Evolutionary conservation across 1,140 invertebrate species (phyloP).

Genomic region (Listronotus oregonensis): DNA sequence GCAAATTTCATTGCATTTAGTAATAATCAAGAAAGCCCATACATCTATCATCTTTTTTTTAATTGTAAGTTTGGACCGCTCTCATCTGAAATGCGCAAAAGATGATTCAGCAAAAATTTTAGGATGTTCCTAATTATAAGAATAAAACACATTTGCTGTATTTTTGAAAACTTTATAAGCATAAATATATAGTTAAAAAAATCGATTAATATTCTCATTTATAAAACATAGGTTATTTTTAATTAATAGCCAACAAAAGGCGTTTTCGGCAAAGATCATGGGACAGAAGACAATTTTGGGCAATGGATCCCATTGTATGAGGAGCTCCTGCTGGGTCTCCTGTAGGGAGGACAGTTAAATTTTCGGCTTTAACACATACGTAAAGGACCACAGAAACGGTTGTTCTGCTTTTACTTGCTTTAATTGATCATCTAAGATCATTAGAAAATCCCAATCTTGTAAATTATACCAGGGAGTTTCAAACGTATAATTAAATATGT

Average conservation of each 20-base stretch:
- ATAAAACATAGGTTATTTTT: no score
- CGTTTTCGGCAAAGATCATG: slow-evolving; percentile 3
- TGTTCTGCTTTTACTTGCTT: slow-evolving; percentile 9
- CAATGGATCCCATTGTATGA: slow-evolving; percentile 10
- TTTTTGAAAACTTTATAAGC: no score
- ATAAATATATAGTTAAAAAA: neutral
- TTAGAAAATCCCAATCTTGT: neutral
- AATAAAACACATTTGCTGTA: no score
- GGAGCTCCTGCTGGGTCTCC: slow-evolving; percentile 8
- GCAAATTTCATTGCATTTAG: no score
- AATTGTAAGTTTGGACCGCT: no score
- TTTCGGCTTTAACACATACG: slow-evolving; percentile 25
- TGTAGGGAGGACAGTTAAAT: slow-evolving; percentile 11
- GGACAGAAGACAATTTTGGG: slow-evolving; percentile 15
- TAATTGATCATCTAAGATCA: slow-evolving; percentile 13
- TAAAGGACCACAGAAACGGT: slow-evolving; percentile 6
- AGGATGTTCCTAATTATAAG: no score
- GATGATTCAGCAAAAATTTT: no score
- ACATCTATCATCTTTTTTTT: no score
- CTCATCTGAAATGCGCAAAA: no score
- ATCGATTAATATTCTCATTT: neutral
- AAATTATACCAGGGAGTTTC: neutral
- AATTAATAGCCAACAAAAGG: neutral
- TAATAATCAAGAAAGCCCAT: no score
- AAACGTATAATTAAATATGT: no score